Evolutionary conservation across 2,797 vertebrate species (phyloP).

Genomic region (Holocentrus rufus): DNA sequence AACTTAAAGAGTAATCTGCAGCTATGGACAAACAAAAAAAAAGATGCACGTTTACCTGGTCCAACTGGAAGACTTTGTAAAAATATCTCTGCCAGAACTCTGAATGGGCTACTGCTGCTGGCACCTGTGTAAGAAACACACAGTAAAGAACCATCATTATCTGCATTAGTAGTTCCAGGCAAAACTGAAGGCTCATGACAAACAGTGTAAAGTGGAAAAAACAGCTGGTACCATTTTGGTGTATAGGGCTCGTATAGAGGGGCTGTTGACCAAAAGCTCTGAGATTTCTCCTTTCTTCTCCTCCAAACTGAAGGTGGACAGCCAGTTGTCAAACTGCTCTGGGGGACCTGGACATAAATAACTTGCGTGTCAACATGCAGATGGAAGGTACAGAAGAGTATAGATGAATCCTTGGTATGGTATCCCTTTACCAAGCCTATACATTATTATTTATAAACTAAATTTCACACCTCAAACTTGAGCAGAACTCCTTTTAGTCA

Average conservation of each 20-base stretch:
- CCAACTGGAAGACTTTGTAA: slow-evolving; percentile 94
- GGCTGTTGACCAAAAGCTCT: slow-evolving; percentile 91
- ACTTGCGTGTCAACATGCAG: slow-evolving; percentile 26
- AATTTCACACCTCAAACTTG: no score
- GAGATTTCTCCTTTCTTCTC: slow-evolving; percentile 93
- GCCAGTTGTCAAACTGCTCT: slow-evolving; percentile 92
- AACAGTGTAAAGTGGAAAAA: not conserved
- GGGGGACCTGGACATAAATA: slow-evolving; percentile 83
- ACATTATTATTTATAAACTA: no score
- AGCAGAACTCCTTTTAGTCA: not conserved
- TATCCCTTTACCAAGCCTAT: no score
- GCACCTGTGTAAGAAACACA: slow-evolving; percentile 81
- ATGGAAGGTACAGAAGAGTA: not conserved
- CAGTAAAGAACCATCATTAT: not conserved
- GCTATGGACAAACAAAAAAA: not conserved
- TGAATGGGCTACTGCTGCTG: slow-evolving; percentile 91
- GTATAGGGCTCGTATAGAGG: slow-evolving; percentile 95
- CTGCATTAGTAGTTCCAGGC: slow-evolving; percentile 3
- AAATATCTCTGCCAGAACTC: slow-evolving; percentile 99
- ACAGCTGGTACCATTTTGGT: slow-evolving; percentile 90
- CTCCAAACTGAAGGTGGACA: slow-evolving; percentile 88
- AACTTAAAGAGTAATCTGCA: not conserved
- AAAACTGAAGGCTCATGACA: not conserved
- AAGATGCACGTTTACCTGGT: slow-evolving; percentile 84
- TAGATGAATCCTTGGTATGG: not conserved